Conservation (phyloP, 2,888 invertebrate genomes). For the Cheilosia vulpina region DNA sequence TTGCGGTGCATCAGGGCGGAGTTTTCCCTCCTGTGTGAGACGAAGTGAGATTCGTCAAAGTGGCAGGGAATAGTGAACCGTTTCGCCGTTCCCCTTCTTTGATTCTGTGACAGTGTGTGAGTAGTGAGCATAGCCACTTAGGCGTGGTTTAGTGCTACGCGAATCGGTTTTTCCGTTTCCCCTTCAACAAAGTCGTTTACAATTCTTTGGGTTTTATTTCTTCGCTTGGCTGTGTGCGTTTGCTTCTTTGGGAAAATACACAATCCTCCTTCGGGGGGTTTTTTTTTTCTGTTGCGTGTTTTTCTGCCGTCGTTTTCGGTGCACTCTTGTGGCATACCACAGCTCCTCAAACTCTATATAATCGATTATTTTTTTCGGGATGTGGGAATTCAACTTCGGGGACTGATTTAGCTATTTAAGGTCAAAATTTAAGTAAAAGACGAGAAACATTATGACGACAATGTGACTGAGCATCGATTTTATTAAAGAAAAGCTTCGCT, state of each 20-base stretch:
- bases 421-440: constrained; percentile 61
- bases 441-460: background rate
- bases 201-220: constrained; percentile 34
- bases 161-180: constrained; percentile 69
- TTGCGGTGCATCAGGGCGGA: constrained; percentile 70
- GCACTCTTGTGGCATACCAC: constrained; percentile 43
- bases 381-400: constrained; percentile 41
- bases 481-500: too few species aligned
- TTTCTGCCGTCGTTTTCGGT: constrained; percentile 39
- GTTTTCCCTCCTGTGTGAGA: constrained; percentile 37
- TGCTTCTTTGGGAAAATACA: constrained; percentile 35
- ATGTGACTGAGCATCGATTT: too few species aligned
- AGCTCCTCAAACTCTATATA: constrained; percentile 61
- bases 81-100: constrained; percentile 61
- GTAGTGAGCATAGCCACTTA: constrained; percentile 23
- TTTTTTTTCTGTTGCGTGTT: background rate
- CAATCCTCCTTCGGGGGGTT: constrained; percentile 16
- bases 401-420: constrained; percentile 69
- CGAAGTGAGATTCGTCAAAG: constrained; percentile 15
- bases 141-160: constrained; percentile 66
- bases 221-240: constrained; percentile 35
- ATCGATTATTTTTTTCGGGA: constrained; percentile 70
- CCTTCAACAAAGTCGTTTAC: constrained; percentile 48
- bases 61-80: constrained; percentile 52
- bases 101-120: constrained; percentile 15